A percentile compares a stretch with the other conserved stretches of the same genome.
These are phyloP conservation scores for Leptocoma aspasia DNA, from an alignment of 2,113 vertebrate genomes.

Conservation along the genomic window DNA sequence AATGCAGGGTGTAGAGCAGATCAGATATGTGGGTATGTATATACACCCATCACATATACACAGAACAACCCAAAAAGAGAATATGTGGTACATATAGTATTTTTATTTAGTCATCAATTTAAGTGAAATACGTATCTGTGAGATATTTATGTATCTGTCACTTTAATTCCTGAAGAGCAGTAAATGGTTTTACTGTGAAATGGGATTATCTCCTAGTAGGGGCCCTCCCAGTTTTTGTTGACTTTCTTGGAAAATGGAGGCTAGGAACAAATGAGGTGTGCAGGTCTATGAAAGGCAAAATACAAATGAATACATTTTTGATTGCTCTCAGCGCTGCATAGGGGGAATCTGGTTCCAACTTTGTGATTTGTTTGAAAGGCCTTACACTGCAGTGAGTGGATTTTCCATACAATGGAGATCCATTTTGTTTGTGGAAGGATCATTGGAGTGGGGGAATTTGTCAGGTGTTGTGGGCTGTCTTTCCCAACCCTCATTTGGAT, in stretches of 20 bases:
- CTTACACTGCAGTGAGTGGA: background rate
- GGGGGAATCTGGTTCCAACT: too few species aligned
- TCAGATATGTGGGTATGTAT: rapidly evolving
- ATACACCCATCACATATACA: rapidly evolving
- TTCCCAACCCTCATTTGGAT: background rate
- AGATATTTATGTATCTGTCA: background rate
- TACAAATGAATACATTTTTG: background rate
- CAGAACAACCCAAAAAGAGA: rapidly evolving
- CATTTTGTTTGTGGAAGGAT: background rate
- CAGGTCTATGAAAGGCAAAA: background rate
- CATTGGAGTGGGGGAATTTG: rapidly evolving
- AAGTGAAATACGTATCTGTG: rapidly evolving
- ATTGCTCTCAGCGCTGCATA: background rate
- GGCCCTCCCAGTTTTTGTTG: background rate
- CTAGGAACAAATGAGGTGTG: background rate
- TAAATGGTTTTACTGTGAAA: background rate
- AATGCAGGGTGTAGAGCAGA: rapidly evolving
- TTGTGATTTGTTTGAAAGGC: background rate
- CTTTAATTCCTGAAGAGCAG: background rate
- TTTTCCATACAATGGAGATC: background rate
- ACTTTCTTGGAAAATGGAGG: background rate
- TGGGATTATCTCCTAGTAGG: background rate
- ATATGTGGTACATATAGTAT: rapidly evolving
- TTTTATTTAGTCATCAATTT: background rate
- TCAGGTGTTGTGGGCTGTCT: background rate